Evolutionary conservation across 2,113 vertebrate species (phyloP), one percentile per base, ranked within the genome.

Genomic region (Burhinus oedicnemus): DNA sequence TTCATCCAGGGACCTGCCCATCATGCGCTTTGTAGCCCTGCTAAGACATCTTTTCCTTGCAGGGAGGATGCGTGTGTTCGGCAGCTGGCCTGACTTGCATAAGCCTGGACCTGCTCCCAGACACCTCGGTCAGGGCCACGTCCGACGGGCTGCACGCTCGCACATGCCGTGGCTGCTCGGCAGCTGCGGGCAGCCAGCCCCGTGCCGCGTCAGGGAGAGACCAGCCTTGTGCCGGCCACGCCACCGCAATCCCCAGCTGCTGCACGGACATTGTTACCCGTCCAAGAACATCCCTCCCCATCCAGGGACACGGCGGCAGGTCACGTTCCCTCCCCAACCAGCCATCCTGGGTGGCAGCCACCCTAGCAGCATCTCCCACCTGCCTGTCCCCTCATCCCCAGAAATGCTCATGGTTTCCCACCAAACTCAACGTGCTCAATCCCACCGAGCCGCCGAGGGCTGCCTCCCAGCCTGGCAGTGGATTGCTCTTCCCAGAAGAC

Each of bases 51-150:
- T 92, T 79, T 90, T 83, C 89, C 94, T 94, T 4, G 0, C 58
- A 8, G 0, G 32, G 84, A 94, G 93, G 93, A 93, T 57, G 89
- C 26, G 6, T 87, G 76, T 12, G 23, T 32, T 91, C 60, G 77
- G 93, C 95, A 96, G 90, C 45, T 60, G 44, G 83, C 91, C 88
- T 18, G 1, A 2, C 76, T 83, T 2, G 2, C 76, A 15, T 71
- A 58, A 93, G 71, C 75, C 83, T 96, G 95, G 97, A 70, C 57
- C 83, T 66, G 78, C 92, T 97, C 92, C 96, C 95, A 94, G 9
- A 91, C 89, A 93, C 86, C 93, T 95, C 22, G 2, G 72, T 26
- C 30, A n/a, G 75, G 58, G 64, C 89, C 32, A 36, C 21, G 6
- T 90, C 60, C 8, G 1, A 38, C 0, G 2, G 62, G 86, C 77